Evolutionary conservation across 2,888 invertebrate genomes (phyloP).

Genomic region (Nomada lathburiana): DNA sequence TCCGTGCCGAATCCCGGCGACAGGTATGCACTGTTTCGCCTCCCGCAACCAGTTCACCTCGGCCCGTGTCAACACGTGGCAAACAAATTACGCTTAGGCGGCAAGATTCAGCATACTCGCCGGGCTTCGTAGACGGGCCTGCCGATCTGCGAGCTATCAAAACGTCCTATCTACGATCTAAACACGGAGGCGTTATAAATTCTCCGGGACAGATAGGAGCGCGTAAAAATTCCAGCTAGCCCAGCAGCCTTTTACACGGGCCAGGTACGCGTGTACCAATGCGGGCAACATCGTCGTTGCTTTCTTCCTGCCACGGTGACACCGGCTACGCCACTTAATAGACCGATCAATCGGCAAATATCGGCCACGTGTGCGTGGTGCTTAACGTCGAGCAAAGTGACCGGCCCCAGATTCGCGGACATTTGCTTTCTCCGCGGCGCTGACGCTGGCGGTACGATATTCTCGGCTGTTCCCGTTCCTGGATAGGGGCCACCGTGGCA

Average conservation of each 20-base stretch:
- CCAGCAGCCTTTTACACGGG: slow-evolving; percentile 28
- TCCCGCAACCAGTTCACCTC: slow-evolving; percentile 24
- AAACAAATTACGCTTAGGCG: slow-evolving; percentile 24
- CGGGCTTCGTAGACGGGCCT: slow-evolving; percentile 10
- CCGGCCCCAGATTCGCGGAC: slow-evolving; percentile 68
- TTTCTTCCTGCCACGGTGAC: slow-evolving; percentile 52
- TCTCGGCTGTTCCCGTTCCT: slow-evolving; percentile 37
- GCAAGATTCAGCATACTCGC: slow-evolving; percentile 18
- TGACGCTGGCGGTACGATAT: slow-evolving; percentile 31
- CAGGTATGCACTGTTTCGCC: neutral
- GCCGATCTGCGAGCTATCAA: slow-evolving; percentile 23
- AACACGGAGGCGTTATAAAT: slow-evolving; percentile 37
- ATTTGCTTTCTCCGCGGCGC: slow-evolving; percentile 74
- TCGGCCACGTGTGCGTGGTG: slow-evolving; percentile 61
- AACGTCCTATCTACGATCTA: slow-evolving; percentile 40
- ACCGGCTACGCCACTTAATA: slow-evolving; percentile 47
- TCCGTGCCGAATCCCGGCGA: neutral
- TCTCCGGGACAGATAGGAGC: slow-evolving; percentile 1
- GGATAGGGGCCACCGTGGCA: slow-evolving; percentile 72
- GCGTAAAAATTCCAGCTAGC: slow-evolving; percentile 15
- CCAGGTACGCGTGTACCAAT: slow-evolving; percentile 34
- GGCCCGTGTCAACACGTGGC: slow-evolving; percentile 26
- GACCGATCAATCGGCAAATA: slow-evolving; percentile 60
- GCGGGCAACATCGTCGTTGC: slow-evolving; percentile 50
- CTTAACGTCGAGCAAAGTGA: slow-evolving; percentile 68